These are phyloP conservation scores for Falco concolor DNA, from an alignment of 2,797 vertebrate genomes.

Conservation along the genomic window DNA sequence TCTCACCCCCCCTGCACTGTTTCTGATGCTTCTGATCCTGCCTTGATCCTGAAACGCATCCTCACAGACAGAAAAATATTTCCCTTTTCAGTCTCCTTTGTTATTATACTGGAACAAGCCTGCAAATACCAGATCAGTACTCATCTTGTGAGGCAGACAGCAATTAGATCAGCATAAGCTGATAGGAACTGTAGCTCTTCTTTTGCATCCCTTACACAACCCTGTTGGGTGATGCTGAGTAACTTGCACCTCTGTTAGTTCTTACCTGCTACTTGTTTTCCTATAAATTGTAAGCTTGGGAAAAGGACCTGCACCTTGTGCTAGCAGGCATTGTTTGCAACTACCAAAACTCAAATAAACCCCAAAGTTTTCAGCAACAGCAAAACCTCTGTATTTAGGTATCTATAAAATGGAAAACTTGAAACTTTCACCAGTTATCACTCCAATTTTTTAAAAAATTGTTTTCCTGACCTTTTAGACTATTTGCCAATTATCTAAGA, in stretches of 20 bases:
- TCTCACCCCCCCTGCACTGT: fast-evolving
- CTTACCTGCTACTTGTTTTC: background rate
- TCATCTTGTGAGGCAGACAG: background rate
- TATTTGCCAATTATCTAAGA: background rate
- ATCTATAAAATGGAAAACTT: background rate
- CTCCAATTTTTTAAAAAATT: background rate
- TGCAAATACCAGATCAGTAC: background rate
- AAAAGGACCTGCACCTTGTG: background rate
- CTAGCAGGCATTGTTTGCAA: background rate
- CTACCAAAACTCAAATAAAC: background rate
- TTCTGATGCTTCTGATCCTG: background rate
- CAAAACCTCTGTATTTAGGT: background rate
- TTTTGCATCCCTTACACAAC: background rate
- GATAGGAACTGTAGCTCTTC: background rate
- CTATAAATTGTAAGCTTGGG: background rate
- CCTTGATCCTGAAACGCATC: background rate
- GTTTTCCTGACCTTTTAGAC: background rate
- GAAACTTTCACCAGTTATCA: background rate
- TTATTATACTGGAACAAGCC: background rate
- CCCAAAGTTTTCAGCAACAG: background rate
- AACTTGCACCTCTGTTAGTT: background rate
- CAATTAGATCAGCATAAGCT: background rate
- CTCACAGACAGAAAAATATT: background rate
- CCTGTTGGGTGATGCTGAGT: background rate
- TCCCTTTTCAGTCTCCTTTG: background rate